Evolutionary conservation across 2,113 vertebrate species (phyloP), one percentile per base, ranked within the genome.

Genomic region (Lagenorhynchus albirostris): DNA sequence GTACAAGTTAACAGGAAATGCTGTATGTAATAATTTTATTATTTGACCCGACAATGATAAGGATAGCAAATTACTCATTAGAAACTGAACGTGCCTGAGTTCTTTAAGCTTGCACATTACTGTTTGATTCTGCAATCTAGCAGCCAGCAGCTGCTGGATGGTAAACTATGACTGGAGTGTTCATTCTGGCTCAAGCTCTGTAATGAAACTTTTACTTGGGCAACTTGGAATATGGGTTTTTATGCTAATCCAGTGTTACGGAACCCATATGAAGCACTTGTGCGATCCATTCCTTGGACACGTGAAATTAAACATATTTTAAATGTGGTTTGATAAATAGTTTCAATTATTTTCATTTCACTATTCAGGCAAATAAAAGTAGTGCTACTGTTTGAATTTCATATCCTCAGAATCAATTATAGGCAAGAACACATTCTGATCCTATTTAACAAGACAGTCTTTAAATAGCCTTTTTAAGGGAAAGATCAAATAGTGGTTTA

Each of bases 321-420:
- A 89, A 84, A 86, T 76, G 74, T 50, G 70, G 65, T 60, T 82
- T 80, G 33, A 82, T 70, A 83, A 71, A 29, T 90, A 70, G 86
- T 71, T 83, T 89, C 33, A 94, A 89, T 94, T 55, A 18, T 31
- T 97, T 97, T 87, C 50, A 81, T 95, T 97, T 74, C 4, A 90
- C 83, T 97, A 84, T 94, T 68, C 83, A 87, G 60, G 25, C 63
- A 96, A 97, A 96, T 17, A 89, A 97, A 97, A 95, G 77, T 1
- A n/a, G 10, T 80, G 83, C 21, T 87, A 36, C 41, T 83, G 26
- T 96, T 55, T 31, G 60, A 84, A 50, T 96, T 95, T 87, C n/a
- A 76, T 95, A 47, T 70, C 83, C 60, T 89, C 23, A 97, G 53
- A 97, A 84, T 80, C 10, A 31, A 82, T 84, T 68, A 93, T 5